Evolutionary conservation across 2,113 vertebrate genomes (phyloP).

Genomic region (Sisor rabdophorus): DNA sequence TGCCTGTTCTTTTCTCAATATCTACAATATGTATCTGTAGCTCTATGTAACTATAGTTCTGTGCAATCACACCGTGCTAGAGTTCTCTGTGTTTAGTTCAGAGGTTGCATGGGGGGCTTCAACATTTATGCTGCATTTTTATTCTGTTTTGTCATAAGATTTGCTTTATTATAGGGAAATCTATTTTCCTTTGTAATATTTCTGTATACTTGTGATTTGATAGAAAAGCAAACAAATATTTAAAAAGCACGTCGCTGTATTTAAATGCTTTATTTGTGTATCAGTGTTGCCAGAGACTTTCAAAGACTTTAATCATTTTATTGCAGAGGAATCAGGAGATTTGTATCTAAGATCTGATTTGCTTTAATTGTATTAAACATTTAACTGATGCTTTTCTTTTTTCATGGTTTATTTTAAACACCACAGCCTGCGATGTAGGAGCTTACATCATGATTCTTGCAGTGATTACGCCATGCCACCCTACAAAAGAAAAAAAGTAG

Average conservation of each 20-base stretch:
- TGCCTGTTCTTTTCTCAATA: no score
- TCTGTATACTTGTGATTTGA: no score
- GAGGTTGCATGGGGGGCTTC: no score
- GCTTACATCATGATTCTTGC: constrained; percentile 30
- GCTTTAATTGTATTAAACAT: background rate
- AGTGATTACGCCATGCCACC: constrained; percentile 35
- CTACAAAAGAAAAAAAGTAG: constrained; percentile 11
- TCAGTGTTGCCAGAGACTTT: background rate
- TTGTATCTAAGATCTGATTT: background rate
- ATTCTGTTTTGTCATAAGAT: no score
- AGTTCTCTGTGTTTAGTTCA: no score
- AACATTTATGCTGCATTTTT: no score
- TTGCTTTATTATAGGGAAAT: background rate
- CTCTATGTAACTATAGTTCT: no score
- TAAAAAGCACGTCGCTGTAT: no score
- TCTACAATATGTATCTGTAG: no score
- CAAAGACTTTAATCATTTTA: background rate
- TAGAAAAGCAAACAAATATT: background rate
- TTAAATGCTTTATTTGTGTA: constrained; percentile 8
- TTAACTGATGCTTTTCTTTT: background rate
- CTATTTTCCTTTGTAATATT: background rate
- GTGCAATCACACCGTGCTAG: no score
- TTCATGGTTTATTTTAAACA: constrained; percentile 16
- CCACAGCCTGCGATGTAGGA: constrained; percentile 40
- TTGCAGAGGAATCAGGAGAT: background rate